phyloP scores from a whole-genome alignment of 2,888 invertebrate genomes.

The Cataglyphis livida region DNA sequence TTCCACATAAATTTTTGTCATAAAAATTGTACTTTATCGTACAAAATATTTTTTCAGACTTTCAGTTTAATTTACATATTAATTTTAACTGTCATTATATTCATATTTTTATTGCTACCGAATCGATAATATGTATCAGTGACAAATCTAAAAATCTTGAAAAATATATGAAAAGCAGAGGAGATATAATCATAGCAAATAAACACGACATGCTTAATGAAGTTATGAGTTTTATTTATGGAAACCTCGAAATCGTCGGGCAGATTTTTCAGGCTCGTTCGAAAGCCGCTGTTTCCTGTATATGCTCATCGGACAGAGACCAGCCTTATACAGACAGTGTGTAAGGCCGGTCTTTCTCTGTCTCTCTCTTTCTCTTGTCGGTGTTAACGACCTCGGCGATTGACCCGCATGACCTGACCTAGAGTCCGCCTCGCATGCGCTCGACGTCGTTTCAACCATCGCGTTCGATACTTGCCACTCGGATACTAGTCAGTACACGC shows the following conservation, averaged over 20 bases:
- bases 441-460: conserved; percentile 17
- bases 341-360: conserved; percentile 52
- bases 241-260: conserved; percentile 11
- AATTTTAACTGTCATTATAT: not conserved
- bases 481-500: conserved; percentile 31
- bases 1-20: not conserved
- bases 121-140: not conserved
- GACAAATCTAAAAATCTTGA: not conserved
- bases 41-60: not conserved
- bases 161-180: not conserved
- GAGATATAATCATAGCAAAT: not conserved
- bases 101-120: not conserved
- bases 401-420: conserved; percentile 76
- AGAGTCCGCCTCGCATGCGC: conserved; percentile 64
- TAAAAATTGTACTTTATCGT: not conserved
- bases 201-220: not conserved
- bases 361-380: conserved; percentile 36
- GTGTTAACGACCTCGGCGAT: conserved; percentile 73
- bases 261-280: conserved; percentile 28
- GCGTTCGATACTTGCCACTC: conserved; percentile 37
- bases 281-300: not conserved
- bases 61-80: not conserved
- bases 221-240: not conserved
- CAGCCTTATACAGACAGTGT: not conserved
- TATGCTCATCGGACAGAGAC: conserved; percentile 10